phyloP scores from a whole-genome alignment of 1,140 invertebrate genomes.

The Heliothis virescens region DNA sequence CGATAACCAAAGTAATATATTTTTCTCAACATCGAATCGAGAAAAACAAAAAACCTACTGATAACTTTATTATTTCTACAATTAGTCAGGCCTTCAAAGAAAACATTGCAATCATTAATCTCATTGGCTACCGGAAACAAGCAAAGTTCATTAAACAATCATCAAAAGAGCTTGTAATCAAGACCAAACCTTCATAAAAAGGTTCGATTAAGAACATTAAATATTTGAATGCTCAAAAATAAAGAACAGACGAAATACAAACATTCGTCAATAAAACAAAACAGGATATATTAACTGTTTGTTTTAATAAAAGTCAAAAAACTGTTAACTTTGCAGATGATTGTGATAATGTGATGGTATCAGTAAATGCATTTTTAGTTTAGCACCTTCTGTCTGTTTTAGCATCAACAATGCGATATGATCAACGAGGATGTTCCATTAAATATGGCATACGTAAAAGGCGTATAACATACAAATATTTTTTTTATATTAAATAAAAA shows the following conservation, averaged over 20 bases:
- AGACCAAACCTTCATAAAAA: conserved; percentile 2
- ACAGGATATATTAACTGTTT: conserved; percentile 18
- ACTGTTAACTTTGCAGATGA: not conserved
- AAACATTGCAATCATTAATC: too few species aligned
- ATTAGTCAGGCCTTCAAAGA: too few species aligned
- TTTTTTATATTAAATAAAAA: too few species aligned
- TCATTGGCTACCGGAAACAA: not conserved
- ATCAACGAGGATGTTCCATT: too few species aligned
- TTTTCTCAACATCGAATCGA: too few species aligned
- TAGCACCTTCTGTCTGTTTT: not conserved
- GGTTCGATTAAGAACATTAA: not conserved
- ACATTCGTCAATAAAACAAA: not conserved
- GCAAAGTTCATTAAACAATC: not conserved
- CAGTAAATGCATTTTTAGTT: conserved; percentile 7
- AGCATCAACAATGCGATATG: not conserved
- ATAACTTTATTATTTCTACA: too few species aligned
- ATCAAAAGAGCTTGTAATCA: not conserved
- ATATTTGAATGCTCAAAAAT: not conserved
- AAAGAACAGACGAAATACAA: not conserved
- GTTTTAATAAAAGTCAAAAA: conserved; percentile 2
- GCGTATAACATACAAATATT: too few species aligned
- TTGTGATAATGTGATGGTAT: not conserved
- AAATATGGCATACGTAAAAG: too few species aligned
- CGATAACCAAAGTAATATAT: too few species aligned
- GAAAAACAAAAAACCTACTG: too few species aligned